Percentiles rank a stretch among this genome's conserved stretches.
Evolutionary conservation across 2,888 invertebrate species (phyloP).

Genomic region (Nomada fabriciana): DNA sequence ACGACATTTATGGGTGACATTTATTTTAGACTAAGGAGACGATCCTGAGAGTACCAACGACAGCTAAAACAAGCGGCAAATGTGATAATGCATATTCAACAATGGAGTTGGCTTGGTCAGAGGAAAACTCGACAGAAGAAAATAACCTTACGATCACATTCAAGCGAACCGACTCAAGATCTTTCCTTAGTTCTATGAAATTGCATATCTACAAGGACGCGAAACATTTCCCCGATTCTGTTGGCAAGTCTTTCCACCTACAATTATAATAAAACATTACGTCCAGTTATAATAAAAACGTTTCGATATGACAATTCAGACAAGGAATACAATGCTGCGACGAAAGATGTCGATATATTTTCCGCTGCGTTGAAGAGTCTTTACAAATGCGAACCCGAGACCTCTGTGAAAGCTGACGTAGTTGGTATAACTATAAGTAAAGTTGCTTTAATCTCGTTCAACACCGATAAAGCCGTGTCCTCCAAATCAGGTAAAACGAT

Average conservation of each 20-base stretch:
- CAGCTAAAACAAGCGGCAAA: accelerated
- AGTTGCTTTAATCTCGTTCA: conserved; percentile 71
- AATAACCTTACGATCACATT: neutral
- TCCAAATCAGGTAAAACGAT: conserved; percentile 60
- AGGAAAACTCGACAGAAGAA: neutral
- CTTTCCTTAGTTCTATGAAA: neutral
- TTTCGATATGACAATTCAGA: conserved; percentile 7
- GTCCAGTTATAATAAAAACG: neutral
- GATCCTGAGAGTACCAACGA: neutral
- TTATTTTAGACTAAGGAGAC: neutral
- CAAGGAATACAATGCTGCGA: accelerated
- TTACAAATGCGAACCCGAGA: conserved; percentile 54
- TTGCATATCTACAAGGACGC: neutral
- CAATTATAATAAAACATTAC: neutral
- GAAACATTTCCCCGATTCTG: neutral
- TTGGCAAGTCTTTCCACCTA: neutral
- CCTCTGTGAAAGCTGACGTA: conserved; percentile 22
- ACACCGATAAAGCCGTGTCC: conserved; percentile 43
- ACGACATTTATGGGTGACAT: no score
- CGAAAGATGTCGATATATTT: neutral
- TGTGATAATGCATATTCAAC: neutral
- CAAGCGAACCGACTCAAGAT: accelerated
- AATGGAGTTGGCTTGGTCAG: neutral
- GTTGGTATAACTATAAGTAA: conserved; percentile 60
- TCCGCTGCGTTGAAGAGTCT: neutral